phyloP scores from a whole-genome alignment of 2,888 invertebrate species.

The Allophyes oxyacanthae region DNA sequence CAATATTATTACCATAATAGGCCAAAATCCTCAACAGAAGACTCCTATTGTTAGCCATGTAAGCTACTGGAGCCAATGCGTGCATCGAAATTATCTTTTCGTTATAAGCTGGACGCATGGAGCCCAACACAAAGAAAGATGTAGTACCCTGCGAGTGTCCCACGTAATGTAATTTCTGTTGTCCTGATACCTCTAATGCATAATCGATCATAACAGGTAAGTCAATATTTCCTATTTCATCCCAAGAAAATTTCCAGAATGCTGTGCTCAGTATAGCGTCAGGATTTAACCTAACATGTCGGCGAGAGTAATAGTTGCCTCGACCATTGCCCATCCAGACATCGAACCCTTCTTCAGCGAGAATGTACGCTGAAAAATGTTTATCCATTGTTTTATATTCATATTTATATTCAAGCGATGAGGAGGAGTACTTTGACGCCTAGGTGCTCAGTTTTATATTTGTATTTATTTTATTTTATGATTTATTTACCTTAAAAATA shows the following conservation, averaged over 20 bases:
- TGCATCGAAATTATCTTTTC: slow-evolving; percentile 91
- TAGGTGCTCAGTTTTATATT: no score
- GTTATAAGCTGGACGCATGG: slow-evolving; percentile 91
- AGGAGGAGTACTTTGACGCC: no score
- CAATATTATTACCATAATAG: slow-evolving; percentile 75
- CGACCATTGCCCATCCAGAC: slow-evolving; percentile 95
- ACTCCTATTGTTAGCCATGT: slow-evolving; percentile 87
- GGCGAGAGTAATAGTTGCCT: slow-evolving; percentile 91
- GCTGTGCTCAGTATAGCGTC: slow-evolving; percentile 70
- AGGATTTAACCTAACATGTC: slow-evolving; percentile 84
- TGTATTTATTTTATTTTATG: no score
- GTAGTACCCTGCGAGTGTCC: slow-evolving; percentile 94
- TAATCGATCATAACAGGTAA: slow-evolving; percentile 95
- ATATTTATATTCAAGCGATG: no score
- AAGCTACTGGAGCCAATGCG: slow-evolving; percentile 92
- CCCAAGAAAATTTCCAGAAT: slow-evolving; percentile 94
- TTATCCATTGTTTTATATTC: no score
- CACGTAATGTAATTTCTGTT: slow-evolving; percentile 91
- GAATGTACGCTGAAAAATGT: slow-evolving; percentile 76
- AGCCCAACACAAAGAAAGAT: slow-evolving; percentile 91
- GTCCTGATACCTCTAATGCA: slow-evolving; percentile 88
- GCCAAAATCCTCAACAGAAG: slow-evolving; percentile 83
- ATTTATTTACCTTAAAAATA: no score
- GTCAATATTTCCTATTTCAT: slow-evolving; percentile 94
- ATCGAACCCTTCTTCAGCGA: slow-evolving; percentile 92